A percentile compares a stretch with the other conserved stretches of the same genome.
phyloP scores from a whole-genome alignment of 2,113 vertebrate genomes.

The Lophochroa leadbeateri region DNA sequence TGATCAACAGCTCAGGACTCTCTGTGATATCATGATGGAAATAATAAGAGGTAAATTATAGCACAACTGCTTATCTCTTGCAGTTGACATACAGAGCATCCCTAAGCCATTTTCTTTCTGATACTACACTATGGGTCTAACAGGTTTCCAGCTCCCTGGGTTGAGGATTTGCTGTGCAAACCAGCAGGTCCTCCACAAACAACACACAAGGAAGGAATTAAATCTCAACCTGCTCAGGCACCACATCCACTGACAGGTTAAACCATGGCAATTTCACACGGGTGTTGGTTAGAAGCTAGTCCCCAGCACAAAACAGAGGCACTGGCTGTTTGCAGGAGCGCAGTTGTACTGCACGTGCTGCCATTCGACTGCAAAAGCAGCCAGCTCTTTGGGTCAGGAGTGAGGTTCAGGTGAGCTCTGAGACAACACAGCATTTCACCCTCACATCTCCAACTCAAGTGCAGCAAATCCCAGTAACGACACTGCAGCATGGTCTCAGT shows the following conservation, averaged over 20 bases:
- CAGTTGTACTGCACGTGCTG: neutral
- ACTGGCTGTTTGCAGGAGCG: neutral
- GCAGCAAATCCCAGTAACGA: neutral
- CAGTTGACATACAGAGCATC: accelerated
- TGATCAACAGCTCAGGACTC: neutral
- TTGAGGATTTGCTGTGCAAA: neutral
- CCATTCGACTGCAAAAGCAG: neutral
- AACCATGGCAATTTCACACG: neutral
- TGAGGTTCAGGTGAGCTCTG: neutral
- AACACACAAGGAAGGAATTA: neutral
- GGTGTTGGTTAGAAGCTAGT: neutral
- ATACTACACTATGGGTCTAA: neutral
- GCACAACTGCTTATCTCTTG: neutral
- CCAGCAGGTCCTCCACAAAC: neutral
- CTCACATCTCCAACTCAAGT: neutral
- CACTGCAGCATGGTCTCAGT: accelerated
- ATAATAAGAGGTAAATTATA: slow-evolving; percentile 1
- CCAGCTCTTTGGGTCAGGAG: neutral
- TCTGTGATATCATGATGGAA: neutral
- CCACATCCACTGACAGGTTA: neutral
- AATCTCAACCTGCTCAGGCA: neutral
- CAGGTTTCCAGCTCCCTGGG: neutral
- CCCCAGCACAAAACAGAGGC: neutral
- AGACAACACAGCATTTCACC: neutral
- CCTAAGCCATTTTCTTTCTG: neutral